Base-by-base conservation (phyloP, 2,888 invertebrate species). In the Scaptodrosophila latifasciaeformis region DNA sequence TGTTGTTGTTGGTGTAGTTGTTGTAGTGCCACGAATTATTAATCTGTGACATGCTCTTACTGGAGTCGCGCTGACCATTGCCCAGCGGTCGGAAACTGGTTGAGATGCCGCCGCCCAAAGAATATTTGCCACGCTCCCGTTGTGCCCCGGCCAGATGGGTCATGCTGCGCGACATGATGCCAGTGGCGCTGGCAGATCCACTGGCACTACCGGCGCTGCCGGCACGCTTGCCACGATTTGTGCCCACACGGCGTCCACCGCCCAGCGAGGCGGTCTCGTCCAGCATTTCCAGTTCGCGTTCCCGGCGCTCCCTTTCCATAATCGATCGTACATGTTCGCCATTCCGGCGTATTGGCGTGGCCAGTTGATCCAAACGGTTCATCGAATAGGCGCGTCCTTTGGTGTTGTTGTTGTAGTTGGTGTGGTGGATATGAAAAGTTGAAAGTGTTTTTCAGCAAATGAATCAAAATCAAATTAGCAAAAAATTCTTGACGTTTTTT, bases 311-410 rank as follows among this genome's bases (percentile, higher is more conserved):
- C 52, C 87, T 84, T 65, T 87, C 87, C 72, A 86, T 67, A 54
- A 87, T 81, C 24, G 87, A 83, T 59, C 85, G 82, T 55, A 87
- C 85, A 70, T 87, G 87, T 65, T 87, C 87, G 49, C 87, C 87
- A 77, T 87, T 85, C 51, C 89, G 89, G 77, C 90, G 88, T 77
- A 92, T 89, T 69, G 93, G 93, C 87, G 90, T 91, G 77, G 93
- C 90, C 87, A 93, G 89, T 86, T 92, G 91, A 90, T 96, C 96
- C 89, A 96, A 91, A 80, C 96, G 92, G 84, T 95, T 93, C 95
- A 96, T 95, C 87, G 95, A 95, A 89, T 93, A 93, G 84, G 96
- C 95, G 91, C 96, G 95, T 91, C 92, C 92, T 92, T 51, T 45
- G 44, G 37, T 56, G 50, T 57, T 47, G 50, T 57, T 52, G 65